Conservation (phyloP, 2,113 vertebrate genomes). For the Hepsetus odoe region DNA sequence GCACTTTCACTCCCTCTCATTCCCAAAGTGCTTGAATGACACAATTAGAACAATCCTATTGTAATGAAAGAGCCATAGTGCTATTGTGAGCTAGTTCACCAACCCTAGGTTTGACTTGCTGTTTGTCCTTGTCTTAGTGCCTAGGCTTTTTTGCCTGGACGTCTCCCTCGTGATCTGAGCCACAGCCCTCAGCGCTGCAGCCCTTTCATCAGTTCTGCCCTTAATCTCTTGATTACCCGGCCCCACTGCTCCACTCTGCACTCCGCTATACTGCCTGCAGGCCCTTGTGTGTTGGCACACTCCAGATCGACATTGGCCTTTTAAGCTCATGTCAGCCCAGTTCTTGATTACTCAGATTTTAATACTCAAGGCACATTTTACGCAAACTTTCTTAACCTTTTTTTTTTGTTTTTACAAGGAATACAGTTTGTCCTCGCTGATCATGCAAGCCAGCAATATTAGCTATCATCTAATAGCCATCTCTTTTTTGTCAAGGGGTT, state of each 20-base stretch:
- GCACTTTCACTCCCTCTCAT: neutral
- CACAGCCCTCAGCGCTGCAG: conserved; percentile 28
- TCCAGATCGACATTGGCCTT: neutral
- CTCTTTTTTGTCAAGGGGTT: no score
- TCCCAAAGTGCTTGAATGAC: neutral
- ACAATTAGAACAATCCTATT: neutral
- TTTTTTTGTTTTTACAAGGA: neutral
- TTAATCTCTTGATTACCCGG: conserved; percentile 49
- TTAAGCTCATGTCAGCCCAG: conserved; percentile 8
- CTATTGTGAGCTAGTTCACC: neutral
- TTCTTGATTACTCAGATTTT: neutral
- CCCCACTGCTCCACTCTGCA: conserved; percentile 29
- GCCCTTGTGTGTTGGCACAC: conserved; percentile 30
- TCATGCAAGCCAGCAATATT: no score
- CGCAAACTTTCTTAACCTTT: no score
- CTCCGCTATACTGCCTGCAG: conserved; percentile 10
- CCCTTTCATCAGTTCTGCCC: conserved; percentile 45
- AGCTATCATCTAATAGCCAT: no score
- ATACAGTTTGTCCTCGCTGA: no score
- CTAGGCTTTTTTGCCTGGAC: conserved; percentile 20
- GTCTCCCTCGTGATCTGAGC: conserved; percentile 21
- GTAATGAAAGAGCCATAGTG: neutral
- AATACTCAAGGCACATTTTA: neutral
- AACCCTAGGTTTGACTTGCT: neutral
- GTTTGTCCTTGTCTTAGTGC: conserved; percentile 45